These are phyloP conservation scores for Pseudotriccus pelzelni DNA, from an alignment of 2,797 vertebrate species.

Conservation along the genomic window DNA sequence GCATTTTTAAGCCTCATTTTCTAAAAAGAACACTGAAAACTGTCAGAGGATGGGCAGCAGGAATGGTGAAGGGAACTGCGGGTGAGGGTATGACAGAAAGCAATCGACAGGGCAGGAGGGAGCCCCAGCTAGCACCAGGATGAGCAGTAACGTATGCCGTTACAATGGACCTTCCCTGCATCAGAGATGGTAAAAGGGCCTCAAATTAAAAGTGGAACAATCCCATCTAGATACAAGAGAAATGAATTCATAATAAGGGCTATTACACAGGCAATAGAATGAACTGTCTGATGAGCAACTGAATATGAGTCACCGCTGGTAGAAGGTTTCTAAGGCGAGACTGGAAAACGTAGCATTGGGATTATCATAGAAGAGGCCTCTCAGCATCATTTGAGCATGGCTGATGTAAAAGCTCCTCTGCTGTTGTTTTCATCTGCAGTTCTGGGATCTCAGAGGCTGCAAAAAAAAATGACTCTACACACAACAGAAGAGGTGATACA, in stretches of 20 bases:
- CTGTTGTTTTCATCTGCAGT: accelerated
- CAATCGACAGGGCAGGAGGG: not conserved
- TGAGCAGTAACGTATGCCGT: accelerated
- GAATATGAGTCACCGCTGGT: not conserved
- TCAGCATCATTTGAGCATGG: accelerated
- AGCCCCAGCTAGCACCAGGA: not conserved
- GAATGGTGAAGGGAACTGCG: not conserved
- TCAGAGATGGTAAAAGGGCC: not conserved
- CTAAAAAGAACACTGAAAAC: not conserved
- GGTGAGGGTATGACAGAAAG: not conserved
- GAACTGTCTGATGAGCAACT: not conserved
- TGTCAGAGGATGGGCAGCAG: not conserved
- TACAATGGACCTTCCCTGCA: not conserved
- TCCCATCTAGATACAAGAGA: not conserved
- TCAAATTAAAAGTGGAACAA: not conserved
- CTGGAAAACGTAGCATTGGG: not conserved
- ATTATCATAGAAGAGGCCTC: not conserved
- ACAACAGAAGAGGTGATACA: not conserved
- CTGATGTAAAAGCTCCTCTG: not conserved
- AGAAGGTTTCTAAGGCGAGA: not conserved
- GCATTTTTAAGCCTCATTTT: not conserved
- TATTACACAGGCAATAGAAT: not conserved
- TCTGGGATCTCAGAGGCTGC: not conserved
- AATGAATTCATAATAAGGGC: not conserved
- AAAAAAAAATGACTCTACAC: not conserved